Evolutionary conservation across 2,797 vertebrate genomes (phyloP).

Genomic region (Liasis olivaceus): DNA sequence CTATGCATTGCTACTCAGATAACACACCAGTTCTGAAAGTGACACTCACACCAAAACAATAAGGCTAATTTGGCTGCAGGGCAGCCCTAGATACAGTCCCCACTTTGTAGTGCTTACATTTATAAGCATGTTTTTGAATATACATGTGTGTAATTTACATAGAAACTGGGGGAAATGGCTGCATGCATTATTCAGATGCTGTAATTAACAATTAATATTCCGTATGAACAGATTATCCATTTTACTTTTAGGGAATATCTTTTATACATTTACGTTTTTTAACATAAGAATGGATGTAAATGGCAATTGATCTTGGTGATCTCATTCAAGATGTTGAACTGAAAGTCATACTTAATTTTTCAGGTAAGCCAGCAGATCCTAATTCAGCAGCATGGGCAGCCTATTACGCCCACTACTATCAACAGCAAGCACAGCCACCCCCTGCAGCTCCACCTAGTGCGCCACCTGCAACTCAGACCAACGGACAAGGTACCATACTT

Average conservation of each 20-base stretch:
- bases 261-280: background rate
- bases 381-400: slow-evolving; percentile 99
- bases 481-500: slow-evolving; percentile 89
- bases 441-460: slow-evolving; percentile 91
- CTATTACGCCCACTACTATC: slow-evolving; percentile 97
- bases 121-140: background rate
- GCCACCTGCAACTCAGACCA: slow-evolving; percentile 89
- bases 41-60: background rate
- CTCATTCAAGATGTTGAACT: background rate
- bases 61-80: background rate
- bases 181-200: background rate
- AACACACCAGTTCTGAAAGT: background rate
- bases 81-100: background rate
- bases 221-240: background rate
- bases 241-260: background rate
- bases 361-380: slow-evolving; percentile 97
- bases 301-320: background rate
- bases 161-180: background rate
- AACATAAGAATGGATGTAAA: background rate
- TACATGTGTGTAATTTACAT: background rate
- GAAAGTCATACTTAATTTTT: slow-evolving; percentile 41
- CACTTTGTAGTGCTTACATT: background rate
- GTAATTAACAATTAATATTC: background rate
- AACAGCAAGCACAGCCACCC: slow-evolving; percentile 95
- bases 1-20: background rate